A percentile compares a stretch with the other conserved stretches of the same genome.
phyloP scores from a whole-genome alignment of 2,113 vertebrate genomes.

The Okapia johnstoni region DNA sequence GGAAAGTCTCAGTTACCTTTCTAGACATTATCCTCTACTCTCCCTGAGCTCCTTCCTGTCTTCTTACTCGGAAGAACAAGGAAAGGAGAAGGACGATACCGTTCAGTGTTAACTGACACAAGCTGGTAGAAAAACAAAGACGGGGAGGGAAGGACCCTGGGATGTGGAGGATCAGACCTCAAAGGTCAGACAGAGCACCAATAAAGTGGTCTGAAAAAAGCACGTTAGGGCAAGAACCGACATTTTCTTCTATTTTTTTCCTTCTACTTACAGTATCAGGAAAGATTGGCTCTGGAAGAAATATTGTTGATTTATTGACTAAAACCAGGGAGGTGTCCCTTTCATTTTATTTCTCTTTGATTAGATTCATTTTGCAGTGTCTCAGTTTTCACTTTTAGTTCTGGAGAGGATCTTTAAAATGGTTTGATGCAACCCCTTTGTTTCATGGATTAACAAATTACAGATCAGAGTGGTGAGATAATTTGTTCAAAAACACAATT shows the following conservation, averaged over 20 bases:
- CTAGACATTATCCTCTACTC: background rate
- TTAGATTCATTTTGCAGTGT: background rate
- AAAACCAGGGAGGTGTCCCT: background rate
- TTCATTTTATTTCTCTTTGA: background rate
- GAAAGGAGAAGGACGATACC: background rate
- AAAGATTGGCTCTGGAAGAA: background rate
- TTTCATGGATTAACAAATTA: background rate
- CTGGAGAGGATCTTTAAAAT: conserved; percentile 9
- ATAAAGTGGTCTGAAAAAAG: background rate
- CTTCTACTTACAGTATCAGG: background rate
- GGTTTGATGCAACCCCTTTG: background rate
- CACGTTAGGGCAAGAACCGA: background rate
- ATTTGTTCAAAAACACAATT: background rate
- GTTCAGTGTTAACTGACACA: background rate
- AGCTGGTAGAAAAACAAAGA: background rate
- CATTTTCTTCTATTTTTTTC: background rate
- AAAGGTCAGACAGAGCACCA: background rate
- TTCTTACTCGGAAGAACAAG: background rate
- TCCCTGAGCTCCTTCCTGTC: background rate
- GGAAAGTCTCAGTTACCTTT: background rate
- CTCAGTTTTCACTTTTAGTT: background rate
- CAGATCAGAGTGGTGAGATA: background rate
- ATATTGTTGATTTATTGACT: background rate
- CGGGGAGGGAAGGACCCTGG: background rate
- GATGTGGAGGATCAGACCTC: background rate